Evolutionary conservation across 2,113 vertebrate species (phyloP).

Genomic region (Leptobrachium leishanense): DNA sequence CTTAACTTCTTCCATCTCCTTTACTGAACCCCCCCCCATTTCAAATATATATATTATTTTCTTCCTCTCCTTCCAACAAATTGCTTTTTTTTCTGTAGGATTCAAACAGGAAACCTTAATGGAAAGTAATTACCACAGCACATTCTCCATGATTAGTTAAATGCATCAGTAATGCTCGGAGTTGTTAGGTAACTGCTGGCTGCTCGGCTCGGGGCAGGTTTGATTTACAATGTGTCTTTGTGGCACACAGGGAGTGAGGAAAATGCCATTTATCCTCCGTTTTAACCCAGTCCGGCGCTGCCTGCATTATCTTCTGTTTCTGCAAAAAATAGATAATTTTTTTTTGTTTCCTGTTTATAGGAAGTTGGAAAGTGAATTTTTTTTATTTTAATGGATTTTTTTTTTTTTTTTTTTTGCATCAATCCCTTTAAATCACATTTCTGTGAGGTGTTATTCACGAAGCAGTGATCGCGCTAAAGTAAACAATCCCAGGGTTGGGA

Average conservation of each 20-base stretch:
- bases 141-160: constrained; percentile 61
- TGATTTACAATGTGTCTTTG: constrained; percentile 51
- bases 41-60: too few relatives aligned
- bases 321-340: too few relatives aligned
- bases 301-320: too few relatives aligned
- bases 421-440: too few relatives aligned
- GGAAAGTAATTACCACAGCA: constrained; percentile 65
- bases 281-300: background rate
- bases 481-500: too few relatives aligned
- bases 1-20: constrained; percentile 36
- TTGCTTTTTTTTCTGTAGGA: constrained; percentile 46
- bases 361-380: too few relatives aligned
- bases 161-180: constrained; percentile 57
- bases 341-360: too few relatives aligned
- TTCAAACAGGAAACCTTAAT: constrained; percentile 56
- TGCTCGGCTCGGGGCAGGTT: constrained; percentile 49
- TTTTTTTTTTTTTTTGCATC: too few relatives aligned
- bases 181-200: constrained; percentile 59
- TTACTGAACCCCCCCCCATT: constrained; percentile 3
- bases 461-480: too few relatives aligned
- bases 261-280: constrained; percentile 49
- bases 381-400: too few relatives aligned
- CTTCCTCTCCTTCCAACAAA: too few relatives aligned
- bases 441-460: too few relatives aligned
- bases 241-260: constrained; percentile 46